These are phyloP conservation scores for Oscheius myriophilus DNA, from an alignment of 2,888 invertebrate genomes.

Conservation along the genomic window DNA sequence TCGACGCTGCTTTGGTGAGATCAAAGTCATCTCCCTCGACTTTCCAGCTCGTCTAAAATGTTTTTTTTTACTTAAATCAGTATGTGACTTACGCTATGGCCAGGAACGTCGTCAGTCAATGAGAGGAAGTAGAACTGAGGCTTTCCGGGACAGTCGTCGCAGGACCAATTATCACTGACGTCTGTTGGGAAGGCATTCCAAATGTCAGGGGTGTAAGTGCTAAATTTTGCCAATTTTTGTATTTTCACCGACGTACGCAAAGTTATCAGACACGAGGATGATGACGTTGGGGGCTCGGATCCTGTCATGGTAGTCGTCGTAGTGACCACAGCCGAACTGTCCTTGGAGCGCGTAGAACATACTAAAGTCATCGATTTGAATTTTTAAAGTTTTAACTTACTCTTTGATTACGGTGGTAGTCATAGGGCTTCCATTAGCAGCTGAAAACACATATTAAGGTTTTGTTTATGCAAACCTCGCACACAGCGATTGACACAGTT, in stretches of 20 bases:
- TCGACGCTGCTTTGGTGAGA: background rate
- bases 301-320: background rate
- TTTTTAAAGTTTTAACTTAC: too few relatives aligned
- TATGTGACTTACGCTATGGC: background rate
- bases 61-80: background rate
- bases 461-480: too few relatives aligned
- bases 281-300: slow-evolving; percentile 9
- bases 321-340: slow-evolving; percentile 11
- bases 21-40: too few relatives aligned
- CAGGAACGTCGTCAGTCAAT: background rate
- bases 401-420: too few relatives aligned
- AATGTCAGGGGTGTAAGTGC: background rate
- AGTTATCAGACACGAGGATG: slow-evolving; percentile 5
- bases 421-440: too few relatives aligned
- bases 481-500: too few relatives aligned
- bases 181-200: background rate
- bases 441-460: too few relatives aligned
- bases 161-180: background rate
- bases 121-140: slow-evolving; percentile 7
- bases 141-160: slow-evolving; percentile 9
- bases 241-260: background rate
- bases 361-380: background rate
- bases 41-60: too few relatives aligned
- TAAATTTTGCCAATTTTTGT: background rate
- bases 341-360: background rate